Evolutionary conservation across 1,140 invertebrate genomes (phyloP).

Genomic region (Aphis craccivora): DNA sequence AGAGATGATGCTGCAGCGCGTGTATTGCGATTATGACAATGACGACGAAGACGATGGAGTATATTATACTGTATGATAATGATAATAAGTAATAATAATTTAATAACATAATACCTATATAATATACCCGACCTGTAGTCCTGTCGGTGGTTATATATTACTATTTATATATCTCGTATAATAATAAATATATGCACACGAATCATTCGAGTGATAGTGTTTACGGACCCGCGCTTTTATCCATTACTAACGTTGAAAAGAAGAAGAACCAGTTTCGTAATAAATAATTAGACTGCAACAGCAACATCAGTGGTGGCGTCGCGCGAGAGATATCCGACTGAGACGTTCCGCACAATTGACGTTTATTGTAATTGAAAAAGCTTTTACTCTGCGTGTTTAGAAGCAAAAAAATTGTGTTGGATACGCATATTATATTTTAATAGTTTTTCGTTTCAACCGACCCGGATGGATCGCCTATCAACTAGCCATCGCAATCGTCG

Average conservation of each 20-base stretch:
- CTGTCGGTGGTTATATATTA: conserved; percentile 20
- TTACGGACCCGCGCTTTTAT: conserved; percentile 27
- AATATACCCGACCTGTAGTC: conserved; percentile 26
- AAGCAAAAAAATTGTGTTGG: background rate
- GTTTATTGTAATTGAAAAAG: conserved; percentile 57
- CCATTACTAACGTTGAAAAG: conserved; percentile 52
- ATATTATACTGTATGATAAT: background rate
- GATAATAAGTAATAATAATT: background rate
- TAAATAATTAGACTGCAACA: conserved; percentile 52
- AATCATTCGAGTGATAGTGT: background rate
- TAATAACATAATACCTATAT: background rate
- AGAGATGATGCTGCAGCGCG: background rate
- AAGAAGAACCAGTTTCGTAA: conserved; percentile 57
- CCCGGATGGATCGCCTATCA: background rate
- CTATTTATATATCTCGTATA: background rate
- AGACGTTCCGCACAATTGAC: conserved; percentile 54
- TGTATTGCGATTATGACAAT: background rate
- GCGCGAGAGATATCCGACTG: conserved; percentile 44
- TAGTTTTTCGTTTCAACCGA: conserved; percentile 29
- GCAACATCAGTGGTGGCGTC: background rate
- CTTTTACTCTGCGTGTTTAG: background rate
- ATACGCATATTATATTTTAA: background rate
- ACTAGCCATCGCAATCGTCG: background rate
- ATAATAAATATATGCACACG: background rate
- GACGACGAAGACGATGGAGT: background rate